Percentiles rank a stretch among this genome's conserved stretches.
phyloP scores from a whole-genome alignment of 2,113 vertebrate genomes.

The Paradoxurus hermaphroditus region DNA sequence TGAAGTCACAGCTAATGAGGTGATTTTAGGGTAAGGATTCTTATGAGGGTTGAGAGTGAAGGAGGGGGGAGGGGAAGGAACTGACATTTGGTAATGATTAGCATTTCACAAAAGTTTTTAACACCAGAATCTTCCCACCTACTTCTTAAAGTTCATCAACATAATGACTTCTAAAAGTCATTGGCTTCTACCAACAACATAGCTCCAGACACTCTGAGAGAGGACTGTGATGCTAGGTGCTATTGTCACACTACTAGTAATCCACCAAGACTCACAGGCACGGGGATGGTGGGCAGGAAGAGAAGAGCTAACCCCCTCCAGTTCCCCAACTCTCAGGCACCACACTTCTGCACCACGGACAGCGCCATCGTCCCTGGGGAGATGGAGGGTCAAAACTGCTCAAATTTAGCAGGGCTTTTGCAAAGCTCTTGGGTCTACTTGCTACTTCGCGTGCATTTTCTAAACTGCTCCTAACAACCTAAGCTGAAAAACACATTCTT shows the following conservation, averaged over 20 bases:
- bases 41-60: not conserved
- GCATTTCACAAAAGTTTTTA: constrained; percentile 21
- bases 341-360: constrained; percentile 49
- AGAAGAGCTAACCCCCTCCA: rapidly evolving
- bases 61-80: not conserved
- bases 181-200: not conserved
- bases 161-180: not conserved
- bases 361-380: not conserved
- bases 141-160: not conserved
- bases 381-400: rapidly evolving
- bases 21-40: not conserved
- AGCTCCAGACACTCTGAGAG: not conserved
- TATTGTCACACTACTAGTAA: not conserved
- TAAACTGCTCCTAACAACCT: not conserved
- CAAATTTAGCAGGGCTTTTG: not conserved
- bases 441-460: not conserved
- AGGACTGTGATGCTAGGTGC: not conserved
- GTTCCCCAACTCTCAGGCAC: rapidly evolving
- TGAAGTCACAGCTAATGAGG: not conserved
- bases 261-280: not conserved
- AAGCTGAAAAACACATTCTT: not conserved
- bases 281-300: rapidly evolving
- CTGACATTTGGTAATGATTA: not conserved
- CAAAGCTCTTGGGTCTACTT: not conserved
- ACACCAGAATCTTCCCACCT: not conserved